A percentile compares a stretch with the other conserved stretches of the same genome.
phyloP scores from a whole-genome alignment of 1,140 invertebrate genomes.

The Ptiloglossa arizonensis region DNA sequence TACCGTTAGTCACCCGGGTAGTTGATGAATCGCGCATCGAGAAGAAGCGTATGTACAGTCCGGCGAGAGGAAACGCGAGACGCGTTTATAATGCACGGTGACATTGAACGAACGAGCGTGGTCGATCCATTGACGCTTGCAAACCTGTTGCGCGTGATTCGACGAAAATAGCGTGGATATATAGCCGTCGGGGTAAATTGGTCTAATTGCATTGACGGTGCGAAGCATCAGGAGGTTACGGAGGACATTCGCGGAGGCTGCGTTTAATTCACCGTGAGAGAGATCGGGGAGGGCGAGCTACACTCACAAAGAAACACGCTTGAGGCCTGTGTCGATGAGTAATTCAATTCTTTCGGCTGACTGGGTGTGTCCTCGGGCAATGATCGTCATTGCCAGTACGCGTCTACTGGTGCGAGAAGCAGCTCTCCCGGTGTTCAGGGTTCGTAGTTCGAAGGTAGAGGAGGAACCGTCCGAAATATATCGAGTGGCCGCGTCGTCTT shows the following conservation, averaged over 20 bases:
- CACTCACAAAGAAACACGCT: constrained; percentile 25
- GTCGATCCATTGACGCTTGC: constrained; percentile 32
- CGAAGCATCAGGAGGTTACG: constrained; percentile 10
- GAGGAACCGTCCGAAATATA: not conserved
- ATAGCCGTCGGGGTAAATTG: constrained; percentile 23
- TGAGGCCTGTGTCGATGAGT: constrained; percentile 49
- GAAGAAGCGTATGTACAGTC: constrained; percentile 16
- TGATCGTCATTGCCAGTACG: constrained; percentile 15
- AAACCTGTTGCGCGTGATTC: constrained; percentile 37
- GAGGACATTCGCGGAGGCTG: not conserved
- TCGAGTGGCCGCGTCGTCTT: not conserved
- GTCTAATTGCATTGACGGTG: constrained; percentile 40
- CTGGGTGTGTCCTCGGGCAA: constrained; percentile 41
- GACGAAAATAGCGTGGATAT: constrained; percentile 28
- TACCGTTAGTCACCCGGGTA: not conserved
- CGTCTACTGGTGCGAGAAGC: too few relatives aligned
- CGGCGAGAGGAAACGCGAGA: constrained; percentile 13
- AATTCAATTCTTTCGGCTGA: constrained; percentile 50
- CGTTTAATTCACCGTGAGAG: constrained; percentile 21
- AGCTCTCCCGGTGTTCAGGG: not conserved
- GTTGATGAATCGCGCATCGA: constrained; percentile 1
- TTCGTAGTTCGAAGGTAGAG: not conserved
- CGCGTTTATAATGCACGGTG: constrained; percentile 19
- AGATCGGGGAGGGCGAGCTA: not conserved
- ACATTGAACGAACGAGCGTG: constrained; percentile 19